Conservation (phyloP, 2,797 vertebrate species). For the Sebastes hopkinsi region DNA sequence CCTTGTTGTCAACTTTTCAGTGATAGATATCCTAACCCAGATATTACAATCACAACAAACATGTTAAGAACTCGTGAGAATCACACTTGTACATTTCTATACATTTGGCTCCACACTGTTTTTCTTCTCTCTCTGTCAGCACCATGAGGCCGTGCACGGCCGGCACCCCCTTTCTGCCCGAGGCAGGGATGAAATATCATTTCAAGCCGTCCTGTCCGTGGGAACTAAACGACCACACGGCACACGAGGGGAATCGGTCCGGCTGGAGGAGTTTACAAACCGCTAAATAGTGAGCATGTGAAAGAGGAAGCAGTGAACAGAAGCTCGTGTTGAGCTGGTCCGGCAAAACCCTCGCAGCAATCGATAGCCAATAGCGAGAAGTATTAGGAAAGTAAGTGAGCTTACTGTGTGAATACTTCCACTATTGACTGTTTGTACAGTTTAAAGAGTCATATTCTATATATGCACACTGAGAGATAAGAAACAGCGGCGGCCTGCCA, state of each 20-base stretch:
- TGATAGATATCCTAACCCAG: background rate
- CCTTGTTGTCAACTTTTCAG: background rate
- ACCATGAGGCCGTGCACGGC: background rate
- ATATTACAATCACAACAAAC: background rate
- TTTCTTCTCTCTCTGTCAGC: no score
- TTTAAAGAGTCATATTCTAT: background rate
- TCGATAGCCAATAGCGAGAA: background rate
- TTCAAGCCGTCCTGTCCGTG: background rate
- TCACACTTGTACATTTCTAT: no score
- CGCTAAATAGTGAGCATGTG: background rate
- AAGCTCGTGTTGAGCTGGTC: background rate
- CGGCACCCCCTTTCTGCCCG: background rate
- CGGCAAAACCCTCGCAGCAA: background rate
- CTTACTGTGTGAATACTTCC: background rate
- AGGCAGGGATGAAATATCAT: background rate
- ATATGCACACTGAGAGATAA: background rate
- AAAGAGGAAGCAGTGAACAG: background rate
- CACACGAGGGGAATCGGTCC: background rate
- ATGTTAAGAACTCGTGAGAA: background rate
- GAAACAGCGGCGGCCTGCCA: background rate
- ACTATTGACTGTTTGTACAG: background rate
- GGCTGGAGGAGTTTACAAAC: background rate
- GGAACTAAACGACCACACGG: background rate
- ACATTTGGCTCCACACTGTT: no score
- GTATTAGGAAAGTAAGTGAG: background rate